Percentiles rank a stretch among this genome's conserved stretches.
These are phyloP conservation scores for Macrophya annulata DNA, from an alignment of 2,888 invertebrate genomes.

Conservation along the genomic window DNA sequence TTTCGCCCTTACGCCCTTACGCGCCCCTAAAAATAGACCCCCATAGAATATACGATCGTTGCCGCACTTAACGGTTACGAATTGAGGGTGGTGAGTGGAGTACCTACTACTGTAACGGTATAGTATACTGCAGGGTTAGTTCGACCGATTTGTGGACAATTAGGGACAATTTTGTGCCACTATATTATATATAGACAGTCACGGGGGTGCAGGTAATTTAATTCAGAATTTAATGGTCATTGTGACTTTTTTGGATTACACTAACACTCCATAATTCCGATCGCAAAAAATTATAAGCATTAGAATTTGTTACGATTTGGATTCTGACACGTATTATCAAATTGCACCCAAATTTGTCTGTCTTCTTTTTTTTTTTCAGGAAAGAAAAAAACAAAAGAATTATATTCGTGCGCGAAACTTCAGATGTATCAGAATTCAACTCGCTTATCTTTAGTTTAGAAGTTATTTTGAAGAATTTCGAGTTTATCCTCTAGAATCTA, in stretches of 20 bases:
- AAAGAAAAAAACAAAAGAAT: too few relatives aligned
- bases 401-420: too few relatives aligned
- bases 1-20: conserved; percentile 41
- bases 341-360: too few relatives aligned
- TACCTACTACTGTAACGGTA: too few relatives aligned
- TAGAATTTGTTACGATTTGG: background rate
- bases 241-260: background rate
- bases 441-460: too few relatives aligned
- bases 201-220: conserved; percentile 10
- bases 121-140: conserved; percentile 57
- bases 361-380: too few relatives aligned
- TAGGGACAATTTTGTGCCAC: conserved; percentile 69
- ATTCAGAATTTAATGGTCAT: background rate
- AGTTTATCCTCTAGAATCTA: background rate
- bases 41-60: conserved; percentile 55
- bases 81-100: conserved; percentile 61
- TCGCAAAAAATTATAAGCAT: background rate
- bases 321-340: too few relatives aligned
- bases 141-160: conserved; percentile 75
- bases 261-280: background rate
- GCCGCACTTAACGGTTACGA: conserved; percentile 56
- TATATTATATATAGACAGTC: background rate
- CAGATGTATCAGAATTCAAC: too few relatives aligned
- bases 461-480: too few relatives aligned
- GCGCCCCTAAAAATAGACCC: conserved; percentile 31